Evolutionary conservation across 2,797 vertebrate genomes (phyloP).

Genomic region (Iguana delicatissima): DNA sequence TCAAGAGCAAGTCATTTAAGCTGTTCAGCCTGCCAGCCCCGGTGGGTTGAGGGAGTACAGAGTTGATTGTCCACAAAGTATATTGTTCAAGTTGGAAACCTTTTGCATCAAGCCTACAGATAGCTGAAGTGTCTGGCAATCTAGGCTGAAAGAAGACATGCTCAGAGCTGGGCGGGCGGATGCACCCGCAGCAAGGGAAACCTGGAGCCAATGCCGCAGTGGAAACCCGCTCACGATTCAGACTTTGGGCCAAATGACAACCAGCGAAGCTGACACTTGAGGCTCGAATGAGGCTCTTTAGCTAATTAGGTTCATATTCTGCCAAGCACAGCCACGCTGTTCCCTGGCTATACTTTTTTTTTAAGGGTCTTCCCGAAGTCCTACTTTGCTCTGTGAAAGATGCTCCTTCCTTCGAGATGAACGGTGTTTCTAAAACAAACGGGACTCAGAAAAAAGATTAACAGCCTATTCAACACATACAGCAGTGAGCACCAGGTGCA

Average conservation of each 20-base stretch:
- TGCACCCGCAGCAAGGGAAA: background rate
- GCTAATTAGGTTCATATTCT: slow-evolving; percentile 3
- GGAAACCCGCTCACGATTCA: background rate
- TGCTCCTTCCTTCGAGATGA: background rate
- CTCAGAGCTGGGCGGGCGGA: no score
- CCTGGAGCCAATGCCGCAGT: background rate
- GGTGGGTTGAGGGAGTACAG: no score
- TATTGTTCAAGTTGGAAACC: no score
- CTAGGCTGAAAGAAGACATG: background rate
- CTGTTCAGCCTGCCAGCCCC: no score
- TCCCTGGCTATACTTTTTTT: background rate
- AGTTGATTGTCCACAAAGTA: no score
- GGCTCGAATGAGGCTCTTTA: background rate
- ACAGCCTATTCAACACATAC: background rate
- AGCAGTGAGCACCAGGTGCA: background rate
- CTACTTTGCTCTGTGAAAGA: background rate
- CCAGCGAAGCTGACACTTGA: background rate
- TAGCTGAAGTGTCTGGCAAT: background rate
- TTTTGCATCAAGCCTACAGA: background rate
- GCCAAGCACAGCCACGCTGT: background rate
- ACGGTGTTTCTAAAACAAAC: background rate
- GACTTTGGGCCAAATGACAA: background rate
- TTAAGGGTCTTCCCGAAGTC: background rate
- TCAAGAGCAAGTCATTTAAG: no score
- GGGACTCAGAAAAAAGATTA: no score